Percentiles rank a stretch among this genome's conserved stretches.
Evolutionary conservation across 1,140 invertebrate species (phyloP).

Genomic region (Drosophila miranda): DNA sequence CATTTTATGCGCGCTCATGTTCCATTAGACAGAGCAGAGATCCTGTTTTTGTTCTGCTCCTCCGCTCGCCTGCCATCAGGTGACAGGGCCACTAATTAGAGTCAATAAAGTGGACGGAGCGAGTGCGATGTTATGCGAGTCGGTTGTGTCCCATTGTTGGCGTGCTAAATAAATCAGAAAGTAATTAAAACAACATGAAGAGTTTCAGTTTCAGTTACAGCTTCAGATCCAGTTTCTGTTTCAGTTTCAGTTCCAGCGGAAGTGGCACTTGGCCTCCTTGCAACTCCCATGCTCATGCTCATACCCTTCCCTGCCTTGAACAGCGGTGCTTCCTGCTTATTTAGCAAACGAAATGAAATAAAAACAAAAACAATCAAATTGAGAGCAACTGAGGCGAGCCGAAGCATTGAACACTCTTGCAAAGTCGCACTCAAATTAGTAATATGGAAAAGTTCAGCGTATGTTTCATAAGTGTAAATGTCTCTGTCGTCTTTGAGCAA

Average conservation of each 20-base stretch:
- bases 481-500: too few species aligned
- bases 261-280: constrained; percentile 25
- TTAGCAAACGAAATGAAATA: constrained; percentile 55
- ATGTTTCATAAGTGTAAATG: too few species aligned
- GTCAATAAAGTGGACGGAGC: constrained; percentile 40
- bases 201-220: constrained; percentile 39
- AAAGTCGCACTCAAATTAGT: too few species aligned
- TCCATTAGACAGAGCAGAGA: constrained; percentile 29
- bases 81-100: constrained; percentile 75
- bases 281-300: not conserved
- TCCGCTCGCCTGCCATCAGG: constrained; percentile 46
- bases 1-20: constrained; percentile 66
- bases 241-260: constrained; percentile 32
- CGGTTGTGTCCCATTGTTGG: constrained; percentile 8
- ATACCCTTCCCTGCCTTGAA: not conserved
- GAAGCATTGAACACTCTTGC: not conserved
- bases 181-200: constrained; percentile 80
- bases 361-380: constrained; percentile 1
- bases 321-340: constrained; percentile 45
- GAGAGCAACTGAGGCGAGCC: not conserved
- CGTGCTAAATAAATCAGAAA: constrained; percentile 75
- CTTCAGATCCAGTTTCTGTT: constrained; percentile 14
- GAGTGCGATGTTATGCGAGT: not conserved
- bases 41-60: constrained; percentile 30
- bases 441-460: too few species aligned